Base-by-base conservation (phyloP, 1,140 invertebrate genomes). In the Calosoma granatense region DNA sequence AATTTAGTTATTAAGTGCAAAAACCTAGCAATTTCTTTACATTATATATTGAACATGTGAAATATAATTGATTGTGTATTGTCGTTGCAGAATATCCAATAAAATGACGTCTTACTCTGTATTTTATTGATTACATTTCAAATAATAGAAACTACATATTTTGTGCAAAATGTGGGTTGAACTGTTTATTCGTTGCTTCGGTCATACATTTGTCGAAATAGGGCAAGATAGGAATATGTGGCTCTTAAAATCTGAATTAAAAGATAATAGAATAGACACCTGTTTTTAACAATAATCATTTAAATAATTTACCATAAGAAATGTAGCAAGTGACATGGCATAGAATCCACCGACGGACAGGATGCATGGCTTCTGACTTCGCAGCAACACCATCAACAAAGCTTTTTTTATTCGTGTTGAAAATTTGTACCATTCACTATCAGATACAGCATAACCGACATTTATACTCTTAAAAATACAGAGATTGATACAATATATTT, bases 201-300 rank as follows among this genome's bases (percentile, higher is more conserved):
- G 26, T 36, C n/a, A n/a, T n/a, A 51, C 1, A 56, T 19, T 58
- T 59, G 53, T 41, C 61, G 56, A 22, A 63, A 55, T 9, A 64
- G 19, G 22, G 63, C 55, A 11, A 63, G 63, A 57, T 64, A 64
- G 17, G 59, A 61, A 51, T 64, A 64, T 1, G 63, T 59, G 43
- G 63, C 58, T 58, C 53, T 23, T n/a, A 64, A 51, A 23, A 64
- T 62, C 63, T 64, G 55, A 6, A 30, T 30, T 6, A 30, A 30
- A 57, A 30, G 21, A 17, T 20, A 51, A 51, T 41, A 6, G n/a
- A 26, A 26, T 6, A 36, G n/a, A 36, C n/a, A 36, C 6, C 26
- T 6, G 6, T 36, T 9, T 36, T 36, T 36, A 6, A 30, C 14
- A 30, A 30, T 6, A 6, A 30, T 30, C 4, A 30, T 30, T 30